Conservation (phyloP, 1,140 invertebrate genomes). For the Drosophila subobscura region DNA sequence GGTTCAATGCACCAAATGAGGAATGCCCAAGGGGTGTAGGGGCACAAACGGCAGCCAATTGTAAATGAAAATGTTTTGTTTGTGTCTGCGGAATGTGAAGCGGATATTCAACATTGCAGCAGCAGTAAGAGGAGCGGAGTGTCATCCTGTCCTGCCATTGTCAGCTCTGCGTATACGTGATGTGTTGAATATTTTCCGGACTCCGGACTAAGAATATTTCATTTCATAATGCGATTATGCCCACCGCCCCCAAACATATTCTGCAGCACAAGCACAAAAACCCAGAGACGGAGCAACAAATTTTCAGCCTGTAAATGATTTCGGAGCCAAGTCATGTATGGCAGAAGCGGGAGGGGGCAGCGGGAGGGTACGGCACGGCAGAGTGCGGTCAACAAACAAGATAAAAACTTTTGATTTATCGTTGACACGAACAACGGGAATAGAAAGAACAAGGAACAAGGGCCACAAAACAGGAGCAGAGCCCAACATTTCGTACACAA, state of each 20-base stretch:
- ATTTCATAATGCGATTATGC: conserved; percentile 45
- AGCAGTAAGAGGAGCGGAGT: conserved; percentile 44
- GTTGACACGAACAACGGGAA: conserved; percentile 71
- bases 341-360: neutral
- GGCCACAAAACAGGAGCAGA: conserved; percentile 7
- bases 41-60: conserved; percentile 27
- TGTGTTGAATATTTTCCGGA: conserved; percentile 8
- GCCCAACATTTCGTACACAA: conserved; percentile 44
- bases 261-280: conserved; percentile 45
- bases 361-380: neutral
- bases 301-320: conserved; percentile 53
- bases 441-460: conserved; percentile 18
- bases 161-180: conserved; percentile 41
- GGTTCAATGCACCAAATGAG: conserved; percentile 3
- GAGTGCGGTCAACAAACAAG: conserved; percentile 55
- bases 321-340: conserved; percentile 34
- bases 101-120: conserved; percentile 66
- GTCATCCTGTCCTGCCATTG: conserved; percentile 37
- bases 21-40: neutral
- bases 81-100: conserved; percentile 51
- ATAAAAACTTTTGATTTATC: conserved; percentile 82
- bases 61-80: conserved; percentile 42
- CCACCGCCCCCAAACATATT: conserved; percentile 23
- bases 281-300: conserved; percentile 43
- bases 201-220: conserved; percentile 14